Evolutionary conservation across 1,140 invertebrate species (phyloP), one percentile per base, ranked within the genome.

Genomic region (Helicoverpa zea): DNA sequence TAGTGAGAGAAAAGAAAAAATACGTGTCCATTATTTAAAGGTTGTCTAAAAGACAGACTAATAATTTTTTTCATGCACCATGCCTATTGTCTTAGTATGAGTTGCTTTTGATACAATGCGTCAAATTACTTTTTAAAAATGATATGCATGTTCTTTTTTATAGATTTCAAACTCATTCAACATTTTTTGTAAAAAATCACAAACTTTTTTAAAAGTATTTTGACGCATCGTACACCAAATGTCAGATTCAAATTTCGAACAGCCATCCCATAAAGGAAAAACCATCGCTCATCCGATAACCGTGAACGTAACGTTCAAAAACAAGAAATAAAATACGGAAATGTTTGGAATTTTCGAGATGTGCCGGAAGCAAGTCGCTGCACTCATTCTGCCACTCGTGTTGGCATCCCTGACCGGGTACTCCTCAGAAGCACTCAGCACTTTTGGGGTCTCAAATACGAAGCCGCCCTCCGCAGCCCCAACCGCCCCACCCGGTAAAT

Each of bases 381-480:
- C 85, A 13, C 73, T 86, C 63, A 82, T 95, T 23, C 91, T 93
- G 35, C 92, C 94, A 5, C 85, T 94, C 2, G 91, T 95, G 7
- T 83, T 93, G 14, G 96, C 94, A 3, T 92, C 95, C 79, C 84
- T 94, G n/a, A 83, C 87, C 29, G 85, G 87, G 30, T 87, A 91
- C 64, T 89, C 89, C 12, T 96, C 95, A 5, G 95, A 96, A 79
- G 96, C 96, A n/a, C 93, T 97, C 18, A 97, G 96, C 47, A 97
- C 96, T 73, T 97, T 97, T 86, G 96, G 96, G 18, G 97, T 97
- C 86, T 96, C 96, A 16, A 97, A 96, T 80, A 89, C 92, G 3
- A 91, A 90, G 61, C 95, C 96, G 16, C 89, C 94, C 73, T 70
- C 86, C 1, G 76, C 87, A 0, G 83, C 94, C 63, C 94, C 95